phyloP scores from a whole-genome alignment of 2,888 invertebrate species.

The Cephonodes hylas region DNA sequence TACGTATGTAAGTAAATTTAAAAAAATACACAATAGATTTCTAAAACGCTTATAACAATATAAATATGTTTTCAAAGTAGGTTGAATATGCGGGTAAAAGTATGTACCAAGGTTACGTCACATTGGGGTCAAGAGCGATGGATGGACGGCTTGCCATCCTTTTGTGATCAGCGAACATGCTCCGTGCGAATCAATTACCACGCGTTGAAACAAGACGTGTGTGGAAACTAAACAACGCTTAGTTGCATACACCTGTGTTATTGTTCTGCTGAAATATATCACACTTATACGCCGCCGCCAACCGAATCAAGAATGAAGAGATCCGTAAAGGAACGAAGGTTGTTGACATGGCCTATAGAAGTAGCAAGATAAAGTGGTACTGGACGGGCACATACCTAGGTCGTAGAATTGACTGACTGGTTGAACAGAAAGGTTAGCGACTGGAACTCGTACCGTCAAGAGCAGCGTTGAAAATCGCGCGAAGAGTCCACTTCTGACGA shows the following conservation, averaged over 20 bases:
- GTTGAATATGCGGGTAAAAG: conserved; percentile 16
- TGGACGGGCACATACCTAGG: too few relatives aligned
- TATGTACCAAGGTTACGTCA: conserved; percentile 38
- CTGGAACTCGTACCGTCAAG: too few relatives aligned
- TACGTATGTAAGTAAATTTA: too few relatives aligned
- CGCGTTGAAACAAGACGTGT: conserved; percentile 31
- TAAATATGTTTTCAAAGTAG: conserved; percentile 3
- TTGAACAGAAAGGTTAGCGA: too few relatives aligned
- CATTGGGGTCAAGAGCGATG: conserved; percentile 50
- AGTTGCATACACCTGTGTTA: conserved; percentile 7
- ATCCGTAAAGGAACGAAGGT: too few relatives aligned
- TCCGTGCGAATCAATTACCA: conserved; percentile 40
- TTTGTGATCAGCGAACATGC: conserved; percentile 34
- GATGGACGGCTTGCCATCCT: conserved; percentile 35
- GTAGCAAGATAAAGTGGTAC: too few relatives aligned
- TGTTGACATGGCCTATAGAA: too few relatives aligned
- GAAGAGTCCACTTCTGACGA: too few relatives aligned
- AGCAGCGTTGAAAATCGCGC: too few relatives aligned
- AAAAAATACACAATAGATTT: not conserved
- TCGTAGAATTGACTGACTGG: too few relatives aligned
- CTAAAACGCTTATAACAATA: not conserved
- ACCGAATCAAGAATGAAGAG: not conserved
- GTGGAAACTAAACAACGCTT: conserved; percentile 37
- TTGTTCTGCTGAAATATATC: not conserved
- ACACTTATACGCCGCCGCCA: not conserved